These are phyloP conservation scores for Micrasema minimum DNA, from an alignment of 1,140 invertebrate species.

Conservation along the genomic window DNA sequence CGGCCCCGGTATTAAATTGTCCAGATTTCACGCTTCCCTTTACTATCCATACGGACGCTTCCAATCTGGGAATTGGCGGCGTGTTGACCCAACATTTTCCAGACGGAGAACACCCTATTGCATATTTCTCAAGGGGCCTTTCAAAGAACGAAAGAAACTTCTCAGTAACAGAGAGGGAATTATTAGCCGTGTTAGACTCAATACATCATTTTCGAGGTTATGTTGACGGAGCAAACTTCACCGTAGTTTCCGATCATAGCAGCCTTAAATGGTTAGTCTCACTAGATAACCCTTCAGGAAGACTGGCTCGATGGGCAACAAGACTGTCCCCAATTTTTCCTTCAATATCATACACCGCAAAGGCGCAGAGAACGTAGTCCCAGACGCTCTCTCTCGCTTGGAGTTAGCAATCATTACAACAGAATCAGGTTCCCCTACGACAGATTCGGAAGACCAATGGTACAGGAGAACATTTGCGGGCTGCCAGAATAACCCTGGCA, in stretches of 20 bases:
- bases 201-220: background rate
- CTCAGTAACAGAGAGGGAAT: background rate
- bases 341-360: background rate
- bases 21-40: background rate
- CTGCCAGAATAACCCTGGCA: background rate
- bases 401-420: background rate
- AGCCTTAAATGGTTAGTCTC: background rate
- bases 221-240: background rate
- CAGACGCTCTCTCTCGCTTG: background rate
- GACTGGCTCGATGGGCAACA: background rate
- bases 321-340: background rate
- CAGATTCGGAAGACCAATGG: background rate
- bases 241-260: background rate
- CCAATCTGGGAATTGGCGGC: too few relatives aligned
- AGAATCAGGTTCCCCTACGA: background rate
- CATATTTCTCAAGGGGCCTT: background rate
- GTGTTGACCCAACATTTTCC: conserved; percentile 1
- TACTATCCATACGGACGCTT: background rate
- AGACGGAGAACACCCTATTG: conserved; percentile 8
- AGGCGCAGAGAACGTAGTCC: background rate
- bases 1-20: background rate
- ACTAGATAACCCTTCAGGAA: background rate
- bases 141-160: background rate
- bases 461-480: too few relatives aligned
- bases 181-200: background rate